A percentile compares a stretch with the other conserved stretches of the same genome.
Conservation (phyloP, 2,113 vertebrate species). For the Carlito syrichta region DNA sequence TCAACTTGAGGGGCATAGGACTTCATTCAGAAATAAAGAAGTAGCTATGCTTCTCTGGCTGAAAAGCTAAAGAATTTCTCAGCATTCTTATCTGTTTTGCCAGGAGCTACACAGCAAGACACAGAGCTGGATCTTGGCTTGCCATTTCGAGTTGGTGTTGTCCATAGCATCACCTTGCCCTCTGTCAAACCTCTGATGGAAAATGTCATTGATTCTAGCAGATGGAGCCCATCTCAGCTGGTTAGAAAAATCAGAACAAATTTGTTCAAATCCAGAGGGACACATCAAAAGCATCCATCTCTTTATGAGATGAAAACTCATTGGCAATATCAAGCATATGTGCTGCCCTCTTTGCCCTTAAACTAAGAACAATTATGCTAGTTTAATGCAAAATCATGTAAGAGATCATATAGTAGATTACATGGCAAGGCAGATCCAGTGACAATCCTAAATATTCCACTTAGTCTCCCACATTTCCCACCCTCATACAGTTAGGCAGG, state of each 20-base stretch:
- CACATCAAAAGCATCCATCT: not conserved
- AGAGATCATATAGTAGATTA: not conserved
- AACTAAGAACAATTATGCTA: not conserved
- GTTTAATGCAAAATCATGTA: not conserved
- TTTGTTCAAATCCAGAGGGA: not conserved
- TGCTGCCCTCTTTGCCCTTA: not conserved
- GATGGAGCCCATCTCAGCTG: not conserved
- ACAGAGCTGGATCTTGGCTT: not conserved
- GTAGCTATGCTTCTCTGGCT: not conserved
- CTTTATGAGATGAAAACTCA: not conserved
- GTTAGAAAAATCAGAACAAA: slow-evolving; percentile 6
- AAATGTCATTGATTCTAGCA: not conserved
- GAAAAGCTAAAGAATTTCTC: not conserved
- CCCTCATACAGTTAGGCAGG: not conserved
- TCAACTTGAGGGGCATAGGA: not conserved
- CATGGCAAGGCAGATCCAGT: not conserved
- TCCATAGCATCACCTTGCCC: not conserved
- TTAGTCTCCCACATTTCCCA: not conserved
- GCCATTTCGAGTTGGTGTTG: not conserved
- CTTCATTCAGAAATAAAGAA: not conserved
- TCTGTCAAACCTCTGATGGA: not conserved
- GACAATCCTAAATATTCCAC: too few relatives aligned
- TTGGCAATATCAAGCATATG: not conserved
- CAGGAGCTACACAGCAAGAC: not conserved
- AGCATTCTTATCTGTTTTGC: not conserved